Conservation (phyloP, 2,797 vertebrate species). For the Microctenopoma stevenorrisi region DNA sequence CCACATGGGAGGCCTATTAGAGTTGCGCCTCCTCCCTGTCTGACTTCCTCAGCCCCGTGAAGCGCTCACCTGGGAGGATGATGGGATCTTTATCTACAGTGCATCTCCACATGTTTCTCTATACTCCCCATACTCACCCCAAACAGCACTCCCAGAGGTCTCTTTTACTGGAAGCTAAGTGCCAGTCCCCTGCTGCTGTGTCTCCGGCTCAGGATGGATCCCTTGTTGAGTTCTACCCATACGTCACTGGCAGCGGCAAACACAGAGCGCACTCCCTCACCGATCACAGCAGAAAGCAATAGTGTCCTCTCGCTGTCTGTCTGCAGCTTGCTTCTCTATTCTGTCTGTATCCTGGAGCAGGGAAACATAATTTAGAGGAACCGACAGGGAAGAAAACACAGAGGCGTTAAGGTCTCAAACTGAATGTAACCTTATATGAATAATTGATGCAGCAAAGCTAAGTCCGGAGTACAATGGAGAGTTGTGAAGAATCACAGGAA, state of each 20-base stretch:
- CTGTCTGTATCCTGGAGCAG: constrained; percentile 52
- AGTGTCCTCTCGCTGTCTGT: constrained; percentile 56
- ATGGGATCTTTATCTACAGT: constrained; percentile 42
- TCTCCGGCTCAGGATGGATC: constrained; percentile 78
- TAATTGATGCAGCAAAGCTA: constrained; percentile 10
- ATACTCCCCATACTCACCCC: background rate
- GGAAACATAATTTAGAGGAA: constrained; percentile 41
- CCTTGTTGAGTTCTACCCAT: constrained; percentile 69
- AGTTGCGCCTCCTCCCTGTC: constrained; percentile 52
- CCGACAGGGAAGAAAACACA: constrained; percentile 34
- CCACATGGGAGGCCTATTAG: constrained; percentile 69
- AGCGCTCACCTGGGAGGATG: constrained; percentile 67
- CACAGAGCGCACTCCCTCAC: constrained; percentile 62
- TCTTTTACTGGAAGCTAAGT: constrained; percentile 66
- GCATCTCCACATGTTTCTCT: constrained; percentile 8
- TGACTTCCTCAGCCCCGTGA: constrained; percentile 68
- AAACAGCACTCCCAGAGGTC: constrained; percentile 59
- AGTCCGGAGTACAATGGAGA: constrained; percentile 11
- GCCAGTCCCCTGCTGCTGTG: constrained; percentile 66
- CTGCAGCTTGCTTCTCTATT: constrained; percentile 50
- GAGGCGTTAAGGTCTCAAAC: constrained; percentile 6
- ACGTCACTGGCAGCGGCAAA: constrained; percentile 66
- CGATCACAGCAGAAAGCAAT: constrained; percentile 46
- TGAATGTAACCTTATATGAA: constrained; percentile 15
- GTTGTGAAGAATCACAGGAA: constrained; percentile 26